Evolutionary conservation across 2,888 invertebrate species (phyloP).

Genomic region (Nephrotoma guestfalica): DNA sequence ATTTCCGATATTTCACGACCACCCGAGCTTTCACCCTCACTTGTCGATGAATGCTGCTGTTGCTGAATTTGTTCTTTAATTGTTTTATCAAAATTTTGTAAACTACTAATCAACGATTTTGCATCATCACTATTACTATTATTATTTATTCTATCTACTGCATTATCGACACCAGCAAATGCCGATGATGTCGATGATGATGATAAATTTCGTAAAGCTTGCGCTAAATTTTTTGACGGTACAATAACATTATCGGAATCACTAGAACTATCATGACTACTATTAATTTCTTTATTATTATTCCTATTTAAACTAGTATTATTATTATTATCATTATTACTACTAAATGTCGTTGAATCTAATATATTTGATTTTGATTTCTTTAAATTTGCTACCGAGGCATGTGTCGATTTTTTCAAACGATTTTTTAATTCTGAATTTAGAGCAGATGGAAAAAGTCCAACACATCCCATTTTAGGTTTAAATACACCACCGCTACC

Average conservation of each 20-base stretch:
- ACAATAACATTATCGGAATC: constrained; percentile 15
- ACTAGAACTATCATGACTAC: constrained; percentile 8
- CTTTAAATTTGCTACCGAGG: constrained; percentile 27
- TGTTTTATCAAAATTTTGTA: constrained; percentile 23
- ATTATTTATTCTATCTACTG: constrained; percentile 2
- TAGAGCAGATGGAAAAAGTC: constrained; percentile 28
- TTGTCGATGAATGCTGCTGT: constrained; percentile 20
- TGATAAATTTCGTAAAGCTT: constrained; percentile 23
- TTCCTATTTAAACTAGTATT: not conserved
- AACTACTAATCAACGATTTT: constrained; percentile 26
- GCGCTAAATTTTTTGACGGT: constrained; percentile 23
- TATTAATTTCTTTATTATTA: constrained; percentile 11
- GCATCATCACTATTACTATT: constrained; percentile 25
- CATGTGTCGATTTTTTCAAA: constrained; percentile 27
- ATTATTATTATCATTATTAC: constrained; percentile 6
- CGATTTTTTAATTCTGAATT: constrained; percentile 31
- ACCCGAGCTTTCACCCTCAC: constrained; percentile 36
- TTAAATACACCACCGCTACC: constrained; percentile 24
- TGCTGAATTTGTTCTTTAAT: not conserved
- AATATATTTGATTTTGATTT: constrained; percentile 18
- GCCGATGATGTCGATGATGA: constrained; percentile 20
- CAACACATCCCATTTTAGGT: constrained; percentile 23
- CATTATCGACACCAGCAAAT: constrained; percentile 4
- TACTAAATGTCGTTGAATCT: constrained; percentile 5
- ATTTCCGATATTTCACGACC: constrained; percentile 35